Conservation (phyloP, 2,113 vertebrate species). For the Myotis yumanensis region DNA sequence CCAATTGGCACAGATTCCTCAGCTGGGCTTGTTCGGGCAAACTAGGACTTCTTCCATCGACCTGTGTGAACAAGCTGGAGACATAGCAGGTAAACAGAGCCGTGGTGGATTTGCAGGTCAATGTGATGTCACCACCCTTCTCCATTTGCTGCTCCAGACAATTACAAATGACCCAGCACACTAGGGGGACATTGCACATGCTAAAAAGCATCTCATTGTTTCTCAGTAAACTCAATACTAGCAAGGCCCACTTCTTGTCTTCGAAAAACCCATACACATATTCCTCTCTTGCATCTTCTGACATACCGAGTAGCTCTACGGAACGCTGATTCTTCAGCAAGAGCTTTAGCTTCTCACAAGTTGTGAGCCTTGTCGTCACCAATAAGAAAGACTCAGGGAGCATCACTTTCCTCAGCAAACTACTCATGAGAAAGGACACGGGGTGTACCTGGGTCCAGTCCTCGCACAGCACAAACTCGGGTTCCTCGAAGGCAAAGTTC, state of each 20-base stretch:
- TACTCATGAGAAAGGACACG: constrained; percentile 71
- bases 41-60: background rate
- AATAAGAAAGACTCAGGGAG: constrained; percentile 71
- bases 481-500: constrained; percentile 67
- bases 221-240: constrained; percentile 38
- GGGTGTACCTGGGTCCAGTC: constrained; percentile 59
- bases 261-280: constrained; percentile 68
- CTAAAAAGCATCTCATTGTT: constrained; percentile 55
- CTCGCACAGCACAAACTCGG: background rate
- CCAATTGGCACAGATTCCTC: constrained; percentile 61
- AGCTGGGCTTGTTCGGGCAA: background rate
- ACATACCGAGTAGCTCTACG: constrained; percentile 67
- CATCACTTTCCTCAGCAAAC: constrained; percentile 75
- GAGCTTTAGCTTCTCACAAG: constrained; percentile 45
- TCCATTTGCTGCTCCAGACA: constrained; percentile 63
- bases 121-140: background rate
- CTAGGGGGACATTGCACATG: constrained; percentile 46
- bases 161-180: constrained; percentile 56
- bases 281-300: background rate
- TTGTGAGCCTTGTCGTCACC: constrained; percentile 69
- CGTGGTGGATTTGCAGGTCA: constrained; percentile 34
- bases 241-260: background rate
- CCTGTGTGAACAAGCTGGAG: constrained; percentile 16
- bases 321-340: constrained; percentile 39
- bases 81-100: constrained; percentile 73